These are phyloP conservation scores for Uria lomvia DNA, from an alignment of 2,113 vertebrate genomes.

Conservation along the genomic window DNA sequence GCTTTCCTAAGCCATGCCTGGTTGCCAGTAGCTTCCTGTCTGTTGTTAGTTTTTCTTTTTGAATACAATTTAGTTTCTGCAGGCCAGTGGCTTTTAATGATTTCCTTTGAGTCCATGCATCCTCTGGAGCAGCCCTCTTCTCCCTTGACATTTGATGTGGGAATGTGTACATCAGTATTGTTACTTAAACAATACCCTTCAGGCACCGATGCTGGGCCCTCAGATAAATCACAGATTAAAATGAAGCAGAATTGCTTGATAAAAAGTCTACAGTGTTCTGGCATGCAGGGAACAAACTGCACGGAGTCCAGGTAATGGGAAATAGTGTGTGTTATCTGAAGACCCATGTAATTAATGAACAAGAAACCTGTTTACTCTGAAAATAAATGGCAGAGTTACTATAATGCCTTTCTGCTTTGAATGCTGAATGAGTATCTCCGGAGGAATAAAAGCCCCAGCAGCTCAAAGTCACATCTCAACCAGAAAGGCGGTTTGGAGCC, in stretches of 20 bases:
- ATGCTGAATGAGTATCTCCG: background rate
- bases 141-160: slow-evolving; percentile 63
- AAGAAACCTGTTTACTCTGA: slow-evolving; percentile 55
- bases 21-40: slow-evolving; percentile 38
- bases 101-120: slow-evolving; percentile 60
- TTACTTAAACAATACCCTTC: slow-evolving; percentile 59
- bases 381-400: slow-evolving; percentile 36
- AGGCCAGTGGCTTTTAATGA: slow-evolving; percentile 61
- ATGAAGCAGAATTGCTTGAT: slow-evolving; percentile 20
- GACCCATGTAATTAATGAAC: slow-evolving; percentile 56
- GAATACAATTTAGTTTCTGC: slow-evolving; percentile 54
- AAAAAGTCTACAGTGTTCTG: slow-evolving; percentile 8
- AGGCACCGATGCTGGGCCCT: background rate
- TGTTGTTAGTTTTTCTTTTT: slow-evolving; percentile 59
- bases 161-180: slow-evolving; percentile 59
- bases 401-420: slow-evolving; percentile 16
- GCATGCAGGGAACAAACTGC: slow-evolving; percentile 27
- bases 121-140: slow-evolving; percentile 45
- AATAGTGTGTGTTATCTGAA: slow-evolving; percentile 20
- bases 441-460: slow-evolving; percentile 6
- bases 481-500: background rate
- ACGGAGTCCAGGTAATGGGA: slow-evolving; percentile 30
- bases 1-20: slow-evolving; percentile 6
- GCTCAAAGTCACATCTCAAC: slow-evolving; percentile 10
- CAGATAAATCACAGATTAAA: slow-evolving; percentile 53